Percentiles rank a stretch among this genome's conserved stretches.
These are phyloP conservation scores for Struthio camelus DNA, from an alignment of 2,113 vertebrate species.

Conservation along the genomic window DNA sequence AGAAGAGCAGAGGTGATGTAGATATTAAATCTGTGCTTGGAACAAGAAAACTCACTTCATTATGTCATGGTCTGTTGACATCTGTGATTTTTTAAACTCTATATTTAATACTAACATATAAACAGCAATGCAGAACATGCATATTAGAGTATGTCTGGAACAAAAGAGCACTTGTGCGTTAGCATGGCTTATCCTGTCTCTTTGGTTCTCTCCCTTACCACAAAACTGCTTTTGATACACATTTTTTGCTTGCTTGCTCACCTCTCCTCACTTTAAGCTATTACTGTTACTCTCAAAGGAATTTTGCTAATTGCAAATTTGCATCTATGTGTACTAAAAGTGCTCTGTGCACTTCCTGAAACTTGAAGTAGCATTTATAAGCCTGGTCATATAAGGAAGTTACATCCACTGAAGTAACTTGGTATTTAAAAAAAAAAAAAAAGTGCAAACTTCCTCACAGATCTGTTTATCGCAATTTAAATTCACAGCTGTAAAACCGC, in stretches of 20 bases:
- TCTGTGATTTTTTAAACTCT: neutral
- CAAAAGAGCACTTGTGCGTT: rapidly evolving
- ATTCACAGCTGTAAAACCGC: neutral
- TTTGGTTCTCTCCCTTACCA: neutral
- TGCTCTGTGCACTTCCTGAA: neutral
- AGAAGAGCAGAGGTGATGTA: neutral
- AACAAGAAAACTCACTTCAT: rapidly evolving
- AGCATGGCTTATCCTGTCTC: neutral
- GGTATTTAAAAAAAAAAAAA: neutral
- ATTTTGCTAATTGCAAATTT: neutral
- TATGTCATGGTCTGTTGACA: neutral
- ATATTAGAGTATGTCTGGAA: neutral
- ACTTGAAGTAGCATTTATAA: neutral
- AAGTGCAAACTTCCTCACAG: neutral
- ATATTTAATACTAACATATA: neutral
- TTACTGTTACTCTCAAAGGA: neutral
- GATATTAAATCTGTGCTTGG: neutral
- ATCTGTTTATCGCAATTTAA: neutral
- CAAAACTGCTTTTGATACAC: neutral
- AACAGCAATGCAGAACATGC: neutral
- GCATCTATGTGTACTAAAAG: neutral
- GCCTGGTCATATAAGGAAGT: neutral
- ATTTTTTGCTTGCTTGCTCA: neutral
- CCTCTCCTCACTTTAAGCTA: neutral
- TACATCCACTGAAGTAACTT: neutral